A percentile compares a stretch with the other conserved stretches of the same genome.
phyloP scores from a whole-genome alignment of 1,140 invertebrate genomes.

The Eupristina koningsbergeri region DNA sequence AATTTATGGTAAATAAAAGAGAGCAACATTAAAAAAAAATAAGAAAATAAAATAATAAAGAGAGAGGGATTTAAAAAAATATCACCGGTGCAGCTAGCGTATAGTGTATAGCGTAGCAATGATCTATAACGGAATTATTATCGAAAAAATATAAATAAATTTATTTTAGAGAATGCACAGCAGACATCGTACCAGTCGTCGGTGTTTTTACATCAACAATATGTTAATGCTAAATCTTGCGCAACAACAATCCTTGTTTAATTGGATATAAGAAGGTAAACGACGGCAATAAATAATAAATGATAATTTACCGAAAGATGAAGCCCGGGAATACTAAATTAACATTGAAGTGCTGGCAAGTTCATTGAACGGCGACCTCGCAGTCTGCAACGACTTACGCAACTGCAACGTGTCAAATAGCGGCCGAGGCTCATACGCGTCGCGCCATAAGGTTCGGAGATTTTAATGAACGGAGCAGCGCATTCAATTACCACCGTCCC shows the following conservation, averaged over 20 bases:
- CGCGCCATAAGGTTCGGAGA: slow-evolving; percentile 6
- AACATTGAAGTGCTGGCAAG: slow-evolving; percentile 6
- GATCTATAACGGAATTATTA: slow-evolving; percentile 15
- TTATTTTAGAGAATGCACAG: too few relatives aligned
- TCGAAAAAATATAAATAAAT: slow-evolving; percentile 15
- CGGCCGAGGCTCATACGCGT: not conserved
- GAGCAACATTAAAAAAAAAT: not conserved
- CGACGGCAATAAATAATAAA: slow-evolving; percentile 26
- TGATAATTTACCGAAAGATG: slow-evolving; percentile 22
- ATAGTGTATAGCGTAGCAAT: too few relatives aligned
- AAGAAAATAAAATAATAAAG: not conserved
- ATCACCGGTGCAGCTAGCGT: too few relatives aligned
- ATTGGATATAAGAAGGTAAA: not conserved
- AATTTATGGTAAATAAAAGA: not conserved
- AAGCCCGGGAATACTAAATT: not conserved
- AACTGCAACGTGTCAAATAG: not conserved
- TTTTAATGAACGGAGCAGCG: slow-evolving; percentile 39
- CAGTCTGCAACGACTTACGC: not conserved
- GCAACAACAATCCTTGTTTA: not conserved
- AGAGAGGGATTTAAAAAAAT: too few relatives aligned
- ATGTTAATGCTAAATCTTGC: not conserved
- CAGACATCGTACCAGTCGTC: too few relatives aligned
- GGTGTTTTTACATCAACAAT: not conserved
- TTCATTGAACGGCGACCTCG: not conserved
- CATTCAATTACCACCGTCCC: slow-evolving; percentile 34